Percentiles rank a stretch among this genome's conserved stretches.
Evolutionary conservation across 2,888 invertebrate species (phyloP).

Genomic region (Suillia variegata): DNA sequence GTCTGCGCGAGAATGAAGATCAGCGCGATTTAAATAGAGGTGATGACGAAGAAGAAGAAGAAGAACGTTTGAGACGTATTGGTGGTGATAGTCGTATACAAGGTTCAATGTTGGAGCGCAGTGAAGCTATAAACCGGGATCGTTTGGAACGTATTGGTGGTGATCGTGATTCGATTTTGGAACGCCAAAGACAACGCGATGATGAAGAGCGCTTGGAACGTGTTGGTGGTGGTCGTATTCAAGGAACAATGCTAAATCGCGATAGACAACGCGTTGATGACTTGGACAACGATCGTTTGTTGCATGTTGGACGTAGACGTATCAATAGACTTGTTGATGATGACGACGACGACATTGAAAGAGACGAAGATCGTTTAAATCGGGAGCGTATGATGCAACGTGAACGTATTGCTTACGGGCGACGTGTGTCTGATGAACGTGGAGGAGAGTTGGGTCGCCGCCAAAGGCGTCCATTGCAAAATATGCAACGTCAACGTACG

Average conservation of each 20-base stretch:
- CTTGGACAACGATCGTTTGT: neutral
- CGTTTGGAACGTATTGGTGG: neutral
- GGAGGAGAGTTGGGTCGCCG: neutral
- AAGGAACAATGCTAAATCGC: neutral
- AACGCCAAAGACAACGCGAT: neutral
- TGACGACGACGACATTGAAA: neutral
- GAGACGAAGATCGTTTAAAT: neutral
- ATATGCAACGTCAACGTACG: neutral
- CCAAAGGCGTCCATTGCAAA: too few relatives aligned
- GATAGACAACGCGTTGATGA: neutral
- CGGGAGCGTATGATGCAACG: neutral
- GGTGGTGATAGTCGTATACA: neutral
- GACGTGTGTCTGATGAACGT: neutral
- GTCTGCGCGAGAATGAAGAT: conserved; percentile 4
- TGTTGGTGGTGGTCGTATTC: neutral
- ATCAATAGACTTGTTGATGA: neutral
- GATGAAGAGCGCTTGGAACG: neutral
- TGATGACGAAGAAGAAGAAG: neutral
- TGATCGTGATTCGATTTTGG: neutral
- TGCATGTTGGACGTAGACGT: neutral
- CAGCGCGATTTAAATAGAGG: neutral
- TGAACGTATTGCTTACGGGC: neutral
- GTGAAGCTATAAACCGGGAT: too few relatives aligned
- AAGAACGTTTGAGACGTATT: neutral
- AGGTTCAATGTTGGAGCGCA: conserved; percentile 3